These are phyloP conservation scores for Calycopis cecrops DNA, from an alignment of 1,140 invertebrate species.

Conservation along the genomic window DNA sequence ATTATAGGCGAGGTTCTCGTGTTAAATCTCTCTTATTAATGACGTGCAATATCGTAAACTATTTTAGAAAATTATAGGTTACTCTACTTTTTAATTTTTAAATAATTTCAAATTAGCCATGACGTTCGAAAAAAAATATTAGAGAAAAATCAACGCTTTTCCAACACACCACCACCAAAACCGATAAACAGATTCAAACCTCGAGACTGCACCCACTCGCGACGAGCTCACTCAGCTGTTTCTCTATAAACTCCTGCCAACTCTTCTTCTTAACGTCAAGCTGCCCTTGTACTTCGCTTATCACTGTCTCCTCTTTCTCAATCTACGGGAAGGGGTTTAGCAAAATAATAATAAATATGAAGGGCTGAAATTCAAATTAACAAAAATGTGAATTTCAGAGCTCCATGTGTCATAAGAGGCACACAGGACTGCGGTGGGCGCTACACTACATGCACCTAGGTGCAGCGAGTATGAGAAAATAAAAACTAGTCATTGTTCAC, in stretches of 20 bases:
- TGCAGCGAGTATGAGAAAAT: constrained; percentile 28
- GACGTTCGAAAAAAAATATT: no score
- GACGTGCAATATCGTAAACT: no score
- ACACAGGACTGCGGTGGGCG: constrained; percentile 18
- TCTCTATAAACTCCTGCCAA: constrained; percentile 71
- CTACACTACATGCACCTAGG: constrained; percentile 1
- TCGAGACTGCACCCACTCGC: constrained; percentile 62
- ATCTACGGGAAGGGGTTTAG: constrained; percentile 73
- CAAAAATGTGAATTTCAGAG: constrained; percentile 41
- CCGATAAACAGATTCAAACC: constrained; percentile 51
- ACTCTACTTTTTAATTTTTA: no score
- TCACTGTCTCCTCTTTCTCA: constrained; percentile 75
- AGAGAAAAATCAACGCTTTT: no score
- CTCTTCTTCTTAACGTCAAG: constrained; percentile 73
- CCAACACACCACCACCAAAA: neutral
- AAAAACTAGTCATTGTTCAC: constrained; percentile 33
- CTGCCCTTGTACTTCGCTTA: constrained; percentile 70
- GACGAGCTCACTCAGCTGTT: constrained; percentile 70
- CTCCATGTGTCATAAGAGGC: constrained; percentile 38
- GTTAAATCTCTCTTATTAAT: no score
- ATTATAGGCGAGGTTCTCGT: no score
- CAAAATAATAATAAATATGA: constrained; percentile 45
- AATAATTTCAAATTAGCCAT: no score
- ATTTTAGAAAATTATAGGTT: no score
- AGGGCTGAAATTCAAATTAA: constrained; percentile 42